Base-by-base conservation (phyloP, 2,888 invertebrate genomes). In the Myopa testacea region DNA sequence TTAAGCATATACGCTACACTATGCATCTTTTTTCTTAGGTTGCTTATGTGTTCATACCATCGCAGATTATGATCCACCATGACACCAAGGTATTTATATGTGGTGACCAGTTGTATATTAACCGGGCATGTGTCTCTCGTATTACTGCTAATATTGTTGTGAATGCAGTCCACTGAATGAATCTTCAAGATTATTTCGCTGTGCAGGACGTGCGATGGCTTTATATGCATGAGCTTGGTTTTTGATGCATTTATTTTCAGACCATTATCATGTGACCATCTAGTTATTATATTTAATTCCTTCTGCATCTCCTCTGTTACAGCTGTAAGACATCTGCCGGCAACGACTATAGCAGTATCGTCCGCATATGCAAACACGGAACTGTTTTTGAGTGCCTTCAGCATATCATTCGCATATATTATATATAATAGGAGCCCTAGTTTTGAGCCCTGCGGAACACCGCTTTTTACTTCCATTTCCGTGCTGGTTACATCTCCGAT, bases 381-480 rank as follows among this genome's bases (percentile, higher is more conserved):
- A 58, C 19, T 34, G 2, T 14, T 65, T 58, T 58, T 58, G 1
- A 58, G 14, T 1, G 12, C 19, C 19, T n/a, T 58, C 5, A 58
- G n/a, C 58, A 58, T 58, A 5, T 58, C 58, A 58, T 58, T 58
- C 16, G 58, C 58, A 19, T 58, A 58, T 6, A 58, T 58, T 6
- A 58, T 58, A 19, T 58, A 58, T 58, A 58, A n/a, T n/a, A n/a
- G n/a, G n/a, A n/a, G n/a, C n/a, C n/a, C n/a, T n/a, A n/a, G n/a
- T n/a, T n/a, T n/a, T n/a, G n/a, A 12, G 26, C 75, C 75, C 26
- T 58, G 40, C 16, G 77, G 63, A 62, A 72, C 72, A 14, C 72
- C 77, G 38, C n/a, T 8, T 12, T 3, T 12, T 14, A 52, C n/a
- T 19, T n/a, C 12, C n/a, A 55, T 16, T 26, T 60, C 40, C 37